Evolutionary conservation across 1,140 invertebrate genomes (phyloP).

Genomic region (Holotrichia oblita): DNA sequence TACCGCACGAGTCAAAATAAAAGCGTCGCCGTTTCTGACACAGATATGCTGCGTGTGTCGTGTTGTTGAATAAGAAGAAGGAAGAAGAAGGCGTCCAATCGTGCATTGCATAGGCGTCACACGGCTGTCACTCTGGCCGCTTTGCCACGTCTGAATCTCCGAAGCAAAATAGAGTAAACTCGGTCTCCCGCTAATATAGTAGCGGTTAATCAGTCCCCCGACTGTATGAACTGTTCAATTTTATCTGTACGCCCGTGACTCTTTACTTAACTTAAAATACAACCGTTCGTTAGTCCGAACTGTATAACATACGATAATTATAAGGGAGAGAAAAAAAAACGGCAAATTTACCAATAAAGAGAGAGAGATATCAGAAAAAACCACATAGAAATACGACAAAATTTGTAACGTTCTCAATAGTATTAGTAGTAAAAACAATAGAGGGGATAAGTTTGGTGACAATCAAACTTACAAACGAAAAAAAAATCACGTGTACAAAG

Average conservation of each 20-base stretch:
- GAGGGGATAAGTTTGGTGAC: conserved; percentile 51
- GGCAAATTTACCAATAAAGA: not conserved
- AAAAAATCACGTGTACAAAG: not conserved
- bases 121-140: conserved; percentile 43
- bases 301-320: not conserved
- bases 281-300: conserved; percentile 15
- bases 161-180: conserved; percentile 52
- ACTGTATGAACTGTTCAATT: conserved; percentile 41
- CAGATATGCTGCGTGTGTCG: conserved; percentile 39
- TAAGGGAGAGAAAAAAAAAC: not conserved
- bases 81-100: conserved; percentile 44
- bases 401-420: conserved; percentile 44
- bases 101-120: conserved; percentile 42
- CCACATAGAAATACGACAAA: conserved; percentile 51
- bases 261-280: conserved; percentile 39
- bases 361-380: conserved; percentile 48
- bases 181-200: conserved; percentile 39
- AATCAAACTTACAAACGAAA: conserved; percentile 43
- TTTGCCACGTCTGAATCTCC: conserved; percentile 52
- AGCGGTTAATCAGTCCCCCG: conserved; percentile 49
- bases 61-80: conserved; percentile 40
- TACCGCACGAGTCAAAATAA: conserved; percentile 52
- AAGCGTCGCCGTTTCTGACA: conserved; percentile 38
- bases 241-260: conserved; percentile 53
- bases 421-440: conserved; percentile 51